Evolutionary conservation across 2,888 invertebrate genomes (phyloP).

Genomic region (Laspeyria flexula): DNA sequence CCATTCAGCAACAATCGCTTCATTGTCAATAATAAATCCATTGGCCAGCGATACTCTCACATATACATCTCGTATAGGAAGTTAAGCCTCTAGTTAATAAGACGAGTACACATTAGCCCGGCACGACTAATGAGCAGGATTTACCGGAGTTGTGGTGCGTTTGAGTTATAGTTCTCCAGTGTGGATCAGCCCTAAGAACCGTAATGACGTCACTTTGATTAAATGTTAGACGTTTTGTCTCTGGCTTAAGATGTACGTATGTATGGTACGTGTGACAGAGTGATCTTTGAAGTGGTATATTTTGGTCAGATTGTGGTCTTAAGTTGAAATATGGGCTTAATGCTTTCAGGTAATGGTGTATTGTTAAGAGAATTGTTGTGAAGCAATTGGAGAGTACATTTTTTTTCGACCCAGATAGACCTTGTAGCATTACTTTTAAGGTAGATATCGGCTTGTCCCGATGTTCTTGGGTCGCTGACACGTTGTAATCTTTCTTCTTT

Average conservation of each 20-base stretch:
- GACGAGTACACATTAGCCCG: slow-evolving; percentile 39
- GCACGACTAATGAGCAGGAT: slow-evolving; percentile 46
- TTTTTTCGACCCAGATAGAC: too few relatives aligned
- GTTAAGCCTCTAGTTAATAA: slow-evolving; percentile 43
- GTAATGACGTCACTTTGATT: slow-evolving; percentile 38
- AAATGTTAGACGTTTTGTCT: slow-evolving; percentile 19
- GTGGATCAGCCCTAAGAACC: slow-evolving; percentile 36
- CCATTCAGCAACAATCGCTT: too few relatives aligned
- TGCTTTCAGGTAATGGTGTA: too few relatives aligned
- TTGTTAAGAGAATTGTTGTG: too few relatives aligned
- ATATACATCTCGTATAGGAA: slow-evolving; percentile 2
- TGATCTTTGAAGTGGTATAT: slow-evolving; percentile 2
- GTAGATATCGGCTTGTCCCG: too few relatives aligned
- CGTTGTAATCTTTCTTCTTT: too few relatives aligned
- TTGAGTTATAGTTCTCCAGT: slow-evolving; percentile 43
- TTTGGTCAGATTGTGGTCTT: background rate
- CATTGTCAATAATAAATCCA: too few relatives aligned
- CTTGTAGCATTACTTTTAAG: too few relatives aligned
- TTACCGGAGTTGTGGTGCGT: slow-evolving; percentile 42
- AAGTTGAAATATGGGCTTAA: background rate
- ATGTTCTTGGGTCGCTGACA: too few relatives aligned
- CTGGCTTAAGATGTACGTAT: slow-evolving; percentile 12
- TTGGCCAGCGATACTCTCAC: too few relatives aligned
- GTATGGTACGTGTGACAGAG: background rate
- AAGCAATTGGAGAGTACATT: too few relatives aligned